Evolutionary conservation across 1,140 invertebrate genomes (phyloP), one percentile per base, ranked within the genome.

Genomic region (Pogonognathellus flavescens): DNA sequence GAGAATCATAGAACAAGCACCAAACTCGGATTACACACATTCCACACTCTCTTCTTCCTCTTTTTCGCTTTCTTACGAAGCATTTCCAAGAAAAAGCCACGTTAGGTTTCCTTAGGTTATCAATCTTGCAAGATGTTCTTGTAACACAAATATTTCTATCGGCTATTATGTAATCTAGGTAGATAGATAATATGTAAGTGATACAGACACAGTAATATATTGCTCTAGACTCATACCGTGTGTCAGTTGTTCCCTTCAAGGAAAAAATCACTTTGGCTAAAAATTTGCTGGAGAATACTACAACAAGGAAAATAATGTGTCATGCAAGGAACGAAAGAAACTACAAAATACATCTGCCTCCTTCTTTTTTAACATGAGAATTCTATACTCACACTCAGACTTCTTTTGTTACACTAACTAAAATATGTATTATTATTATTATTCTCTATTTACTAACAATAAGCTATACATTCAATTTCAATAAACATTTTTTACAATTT

Each of bases 21-120:
- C 6, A 41, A 6, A 41, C 41, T 49, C 41, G 6, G 11, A 50
- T 76, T 49, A 76, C 70, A 76, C 41, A 50, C 70, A 76, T 76
- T 76, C 70, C 70, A 18, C 66, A 9, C 9, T 60, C 22, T 72
- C 22, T 6, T 16, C 66, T 70, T 22, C 66, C 25, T 22, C 70
- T 41, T 31, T 76, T 31, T 49, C 25, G 4, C 70, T 70, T 22
- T 70, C 22, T 41, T 70, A 16, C 22, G 10, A 25, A 14, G 22
- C 70, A 49, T n/a, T 76, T 76, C 70, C 41, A 49, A 50, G 70
- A 76, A 76, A 41, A 50, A 76, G 70, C 70, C 70, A 76, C 22
- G 31, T 76, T 76, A 76, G 70, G 31, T 76, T 66, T 13, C 14
- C 62, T 62, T 62, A 62, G 59, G 59, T 62, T 76, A 76, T 76